Evolutionary conservation across 1,140 invertebrate genomes (phyloP).

Genomic region (Palaemon carinicauda): DNA sequence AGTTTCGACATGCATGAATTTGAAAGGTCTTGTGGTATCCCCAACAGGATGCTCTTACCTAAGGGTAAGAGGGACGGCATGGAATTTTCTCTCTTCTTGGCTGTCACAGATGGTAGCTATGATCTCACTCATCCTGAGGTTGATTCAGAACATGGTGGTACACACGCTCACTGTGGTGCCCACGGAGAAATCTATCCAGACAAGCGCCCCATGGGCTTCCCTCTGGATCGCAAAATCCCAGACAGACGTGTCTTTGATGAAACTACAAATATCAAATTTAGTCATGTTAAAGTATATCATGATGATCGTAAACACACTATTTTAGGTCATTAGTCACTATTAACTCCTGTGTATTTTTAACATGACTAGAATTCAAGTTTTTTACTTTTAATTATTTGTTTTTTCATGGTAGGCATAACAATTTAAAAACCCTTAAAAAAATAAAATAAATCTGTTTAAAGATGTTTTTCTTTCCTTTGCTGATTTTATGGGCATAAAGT

Average conservation of each 20-base stretch:
- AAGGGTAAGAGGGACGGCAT: background rate
- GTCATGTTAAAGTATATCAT: background rate
- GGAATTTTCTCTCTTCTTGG: background rate
- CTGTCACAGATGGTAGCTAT: background rate
- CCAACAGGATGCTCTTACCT: background rate
- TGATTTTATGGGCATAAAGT: no score
- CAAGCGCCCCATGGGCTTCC: background rate
- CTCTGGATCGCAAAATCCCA: background rate
- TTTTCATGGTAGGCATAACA: no score
- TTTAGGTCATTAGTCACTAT: background rate
- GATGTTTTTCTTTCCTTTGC: no score
- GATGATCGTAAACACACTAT: background rate
- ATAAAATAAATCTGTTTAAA: no score
- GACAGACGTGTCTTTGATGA: background rate
- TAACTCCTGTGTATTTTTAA: no score
- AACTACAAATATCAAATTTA: background rate
- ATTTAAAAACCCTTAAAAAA: no score
- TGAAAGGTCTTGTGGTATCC: background rate
- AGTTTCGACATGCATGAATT: background rate
- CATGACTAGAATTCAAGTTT: no score
- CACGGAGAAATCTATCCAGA: background rate
- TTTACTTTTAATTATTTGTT: no score
- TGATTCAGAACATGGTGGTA: background rate
- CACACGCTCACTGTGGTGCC: background rate
- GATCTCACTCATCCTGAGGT: background rate